Evolutionary conservation across 2,888 invertebrate genomes (phyloP), one percentile per base, ranked within the genome.

Genomic region (Tortricodes alternella): DNA sequence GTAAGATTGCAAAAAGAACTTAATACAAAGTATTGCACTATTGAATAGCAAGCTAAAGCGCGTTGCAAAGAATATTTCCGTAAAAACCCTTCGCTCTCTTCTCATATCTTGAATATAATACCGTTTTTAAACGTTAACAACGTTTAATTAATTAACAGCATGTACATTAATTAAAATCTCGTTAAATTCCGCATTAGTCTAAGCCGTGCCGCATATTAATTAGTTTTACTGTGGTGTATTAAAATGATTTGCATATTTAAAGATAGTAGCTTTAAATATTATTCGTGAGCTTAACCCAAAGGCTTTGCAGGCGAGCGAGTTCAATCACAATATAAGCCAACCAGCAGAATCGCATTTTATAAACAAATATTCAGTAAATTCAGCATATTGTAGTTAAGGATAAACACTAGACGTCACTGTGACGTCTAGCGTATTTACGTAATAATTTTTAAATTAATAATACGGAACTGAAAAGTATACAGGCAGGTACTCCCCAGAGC

Each of bases 241-340:
- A 44, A 48, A 49, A 56, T 56, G 49, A 56, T 50, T 50, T 50
- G 23, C 49, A 50, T 50, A 44, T 29, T 50, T 18, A 56, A n/a
- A 4, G 27, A n/a, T 35, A 38, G 18, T 24, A 13, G 32, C 29
- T 38, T 43, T 37, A 44, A 44, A 56, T 56, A 29, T 23, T 46
- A 67, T 67, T 44, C 16, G 44, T n/a, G n/a, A n/a, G n/a, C n/a
- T n/a, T n/a, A n/a, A n/a, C n/a, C n/a, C 29, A 6, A 8, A 3
- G 41, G 41, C 9, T 41, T 24, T 24, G 16, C 9, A 1, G 5
- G 27, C 8, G 27, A 1, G 29, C 11, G n/a, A 29, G 3, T 29
- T 29, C 5, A 29, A 29, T 29, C 3, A 0, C 11, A 4, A 11
- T n/a, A 4, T 29, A 11, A n/a, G 29, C n/a, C n/a, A n/a, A n/a